Conservation (phyloP, 2,797 vertebrate genomes). For the Linurgus olivaceus region DNA sequence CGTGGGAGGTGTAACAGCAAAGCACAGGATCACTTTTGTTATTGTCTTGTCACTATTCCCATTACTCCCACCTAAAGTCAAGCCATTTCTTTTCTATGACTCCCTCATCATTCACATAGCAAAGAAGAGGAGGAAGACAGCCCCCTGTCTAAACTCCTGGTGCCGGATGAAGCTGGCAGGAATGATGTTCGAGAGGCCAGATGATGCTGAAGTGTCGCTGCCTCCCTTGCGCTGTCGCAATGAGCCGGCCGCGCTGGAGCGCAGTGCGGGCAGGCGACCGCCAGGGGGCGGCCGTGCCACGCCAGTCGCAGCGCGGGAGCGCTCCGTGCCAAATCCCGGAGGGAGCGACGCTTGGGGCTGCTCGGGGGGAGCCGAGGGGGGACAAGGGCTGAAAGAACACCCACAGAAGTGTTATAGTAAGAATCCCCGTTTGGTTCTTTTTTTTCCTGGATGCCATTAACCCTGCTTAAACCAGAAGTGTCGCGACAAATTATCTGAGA, state of each 20-base stretch:
- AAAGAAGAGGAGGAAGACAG: background rate
- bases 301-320: rapidly evolving
- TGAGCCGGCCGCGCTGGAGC: rapidly evolving
- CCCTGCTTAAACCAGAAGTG: background rate
- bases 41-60: background rate
- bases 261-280: rapidly evolving
- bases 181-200: rapidly evolving
- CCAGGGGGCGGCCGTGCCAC: constrained; percentile 64
- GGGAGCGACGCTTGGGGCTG: rapidly evolving
- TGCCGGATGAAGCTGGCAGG: rapidly evolving
- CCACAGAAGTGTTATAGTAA: background rate
- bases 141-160: rapidly evolving
- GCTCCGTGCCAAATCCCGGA: rapidly evolving
- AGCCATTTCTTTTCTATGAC: background rate
- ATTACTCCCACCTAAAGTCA: background rate
- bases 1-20: background rate
- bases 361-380: background rate
- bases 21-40: background rate
- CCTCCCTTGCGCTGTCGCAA: rapidly evolving
- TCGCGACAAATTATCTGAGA: background rate
- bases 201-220: rapidly evolving
- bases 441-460: background rate
- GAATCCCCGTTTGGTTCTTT: rapidly evolving
- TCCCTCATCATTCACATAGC: rapidly evolving
- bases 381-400: rapidly evolving